Percentiles rank a stretch among this genome's conserved stretches.
Evolutionary conservation across 2,888 invertebrate genomes (phyloP).

Genomic region (Hanleya hanleyi): DNA sequence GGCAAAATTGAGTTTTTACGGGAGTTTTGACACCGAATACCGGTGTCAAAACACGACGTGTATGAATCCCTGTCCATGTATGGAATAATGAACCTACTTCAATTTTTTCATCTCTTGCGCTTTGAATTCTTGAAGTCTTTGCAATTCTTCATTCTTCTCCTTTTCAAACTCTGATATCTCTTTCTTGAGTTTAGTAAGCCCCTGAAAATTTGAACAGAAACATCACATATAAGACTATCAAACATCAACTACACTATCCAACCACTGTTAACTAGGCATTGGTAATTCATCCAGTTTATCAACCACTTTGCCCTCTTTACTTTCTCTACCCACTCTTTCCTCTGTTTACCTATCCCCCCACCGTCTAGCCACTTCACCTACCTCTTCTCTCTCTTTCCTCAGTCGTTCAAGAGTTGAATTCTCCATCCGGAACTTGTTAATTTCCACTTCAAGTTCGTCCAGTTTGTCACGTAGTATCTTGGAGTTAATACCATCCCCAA

Average conservation of each 20-base stretch:
- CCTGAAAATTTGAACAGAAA: slow-evolving; percentile 56
- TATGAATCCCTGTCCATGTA: too few species aligned
- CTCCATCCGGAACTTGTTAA: slow-evolving; percentile 69
- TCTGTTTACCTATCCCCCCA: too few species aligned
- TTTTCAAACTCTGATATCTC: slow-evolving; percentile 71
- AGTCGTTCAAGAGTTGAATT: slow-evolving; percentile 66
- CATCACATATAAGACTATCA: too few species aligned
- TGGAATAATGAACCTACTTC: slow-evolving; percentile 65
- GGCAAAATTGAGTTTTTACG: too few species aligned
- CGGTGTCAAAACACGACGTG: too few species aligned
- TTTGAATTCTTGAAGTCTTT: slow-evolving; percentile 67
- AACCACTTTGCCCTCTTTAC: too few species aligned
- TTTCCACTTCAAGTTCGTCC: slow-evolving; percentile 69
- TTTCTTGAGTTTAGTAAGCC: slow-evolving; percentile 66
- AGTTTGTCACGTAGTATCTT: slow-evolving; percentile 69
- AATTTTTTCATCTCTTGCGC: slow-evolving; percentile 71
- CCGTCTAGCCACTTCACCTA: slow-evolving; percentile 32
- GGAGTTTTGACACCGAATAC: too few species aligned
- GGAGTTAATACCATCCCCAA: slow-evolving; percentile 63
- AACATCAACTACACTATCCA: too few species aligned
- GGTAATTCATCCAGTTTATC: too few species aligned
- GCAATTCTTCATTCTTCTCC: slow-evolving; percentile 66
- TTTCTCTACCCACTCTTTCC: too few species aligned
- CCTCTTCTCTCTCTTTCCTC: slow-evolving; percentile 69
- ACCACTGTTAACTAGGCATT: too few species aligned